Base-by-base conservation (phyloP, 2,113 vertebrate species). In the Salvelinus fontinalis region DNA sequence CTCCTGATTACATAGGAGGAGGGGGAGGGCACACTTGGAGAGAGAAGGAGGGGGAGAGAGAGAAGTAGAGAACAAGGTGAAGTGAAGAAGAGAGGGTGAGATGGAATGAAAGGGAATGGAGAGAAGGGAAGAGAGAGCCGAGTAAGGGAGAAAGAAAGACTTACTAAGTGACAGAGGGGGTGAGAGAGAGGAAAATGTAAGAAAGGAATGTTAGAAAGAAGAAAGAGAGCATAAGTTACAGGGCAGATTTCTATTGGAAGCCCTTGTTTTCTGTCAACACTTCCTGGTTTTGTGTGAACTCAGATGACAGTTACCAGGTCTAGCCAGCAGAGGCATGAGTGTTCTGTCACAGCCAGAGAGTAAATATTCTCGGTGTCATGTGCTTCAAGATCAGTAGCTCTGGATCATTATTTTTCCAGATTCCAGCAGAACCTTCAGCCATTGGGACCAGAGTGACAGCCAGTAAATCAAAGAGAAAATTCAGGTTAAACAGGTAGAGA, bases 21-120 rank as follows among this genome's bases (percentile, higher is more conserved):
- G 67, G 20, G 48, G 62, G 62, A 26, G 16, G 62, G 75, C 59
- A 75, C 81, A 79, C 81, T 75, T 81, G 82, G 65, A 49, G 67
- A 59, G 65, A 78, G 49, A 64, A 62, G 74, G 64, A 71, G 26
- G 14, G 22, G 51, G 14, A 69, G 29, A 69, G 48, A 13, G 20
- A 74, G 67, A 74, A 16, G 26, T 24, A 9, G 27, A 14, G 34
- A n/a, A 48, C 49, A 29, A 57, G n/a, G 20, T 48, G 26, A 70
- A 44, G 67, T 11, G 29, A 39, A 70, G 18, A n/a, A 48, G 20
- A 20, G 20, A 11, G 31, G 5, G 5, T 2, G 31, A 4, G 67
- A n/a, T 4, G 2, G 34, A 18, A 29, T 16, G 67, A 34, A 29
- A 6, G 67, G 14, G 67, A 20, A 20, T 18, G 51, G 72, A 66